Conservation (phyloP, 2,797 vertebrate species). For the Cephalopachus bancanus region DNA sequence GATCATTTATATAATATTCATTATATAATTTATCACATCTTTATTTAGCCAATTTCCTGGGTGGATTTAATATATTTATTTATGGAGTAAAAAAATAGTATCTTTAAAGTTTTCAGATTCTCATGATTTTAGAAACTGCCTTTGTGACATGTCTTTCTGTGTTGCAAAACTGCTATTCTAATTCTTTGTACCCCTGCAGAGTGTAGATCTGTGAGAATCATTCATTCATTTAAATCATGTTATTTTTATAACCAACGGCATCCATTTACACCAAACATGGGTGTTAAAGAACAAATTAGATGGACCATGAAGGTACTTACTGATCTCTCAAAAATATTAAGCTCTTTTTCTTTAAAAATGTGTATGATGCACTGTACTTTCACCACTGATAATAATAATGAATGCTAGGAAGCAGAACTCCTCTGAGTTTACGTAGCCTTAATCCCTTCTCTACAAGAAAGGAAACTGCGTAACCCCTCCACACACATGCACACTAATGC, state of each 20-base stretch:
- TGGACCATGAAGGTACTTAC: background rate
- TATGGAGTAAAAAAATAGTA: background rate
- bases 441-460: slow-evolving; percentile 20
- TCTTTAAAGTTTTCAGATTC: background rate
- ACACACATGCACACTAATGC: background rate
- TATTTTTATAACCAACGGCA: background rate
- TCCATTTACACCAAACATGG: background rate
- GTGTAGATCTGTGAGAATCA: background rate
- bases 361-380: background rate
- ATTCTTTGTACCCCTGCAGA: background rate
- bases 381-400: background rate
- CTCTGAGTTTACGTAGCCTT: background rate
- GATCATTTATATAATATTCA: background rate
- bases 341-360: background rate
- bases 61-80: background rate
- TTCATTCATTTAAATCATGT: background rate
- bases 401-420: background rate
- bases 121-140: background rate
- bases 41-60: slow-evolving; percentile 25
- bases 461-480: background rate
- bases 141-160: background rate
- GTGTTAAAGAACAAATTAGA: background rate
- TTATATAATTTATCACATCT: background rate
- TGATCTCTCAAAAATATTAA: background rate
- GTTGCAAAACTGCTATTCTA: no score